Evolutionary conservation across 2,888 invertebrate species (phyloP).

Genomic region (Teleogryllus oceanicus): DNA sequence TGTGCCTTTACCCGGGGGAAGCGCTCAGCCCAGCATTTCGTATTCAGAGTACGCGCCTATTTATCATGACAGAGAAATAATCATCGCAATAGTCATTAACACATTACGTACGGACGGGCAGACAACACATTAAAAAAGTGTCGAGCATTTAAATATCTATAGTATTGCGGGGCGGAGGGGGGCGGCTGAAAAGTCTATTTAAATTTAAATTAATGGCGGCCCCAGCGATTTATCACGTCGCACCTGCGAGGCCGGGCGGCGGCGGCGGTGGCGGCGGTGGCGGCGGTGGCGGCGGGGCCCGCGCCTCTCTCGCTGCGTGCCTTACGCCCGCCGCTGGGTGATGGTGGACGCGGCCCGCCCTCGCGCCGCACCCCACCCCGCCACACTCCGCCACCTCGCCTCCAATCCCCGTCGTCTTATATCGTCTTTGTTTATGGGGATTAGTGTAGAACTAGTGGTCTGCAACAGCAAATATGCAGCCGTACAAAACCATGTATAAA

Average conservation of each 20-base stretch:
- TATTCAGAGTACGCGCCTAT: constrained; percentile 9
- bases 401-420: too few species aligned
- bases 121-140: constrained; percentile 18
- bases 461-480: too few species aligned
- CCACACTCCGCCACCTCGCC: too few species aligned
- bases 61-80: constrained; percentile 9
- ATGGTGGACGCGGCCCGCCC: too few species aligned
- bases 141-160: constrained; percentile 18
- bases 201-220: constrained; percentile 18
- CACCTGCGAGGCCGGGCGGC: background rate
- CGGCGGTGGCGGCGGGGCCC: background rate
- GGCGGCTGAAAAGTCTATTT: constrained; percentile 18
- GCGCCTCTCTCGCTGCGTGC: background rate
- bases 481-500: too few species aligned
- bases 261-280: background rate
- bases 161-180: constrained; percentile 18
- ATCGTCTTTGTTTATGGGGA: too few species aligned
- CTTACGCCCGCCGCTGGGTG: background rate
- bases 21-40: background rate
- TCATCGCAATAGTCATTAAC: constrained; percentile 18
- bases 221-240: constrained; percentile 12
- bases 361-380: too few species aligned
- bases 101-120: constrained; percentile 9
- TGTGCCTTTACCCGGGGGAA: background rate
- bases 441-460: too few species aligned